A percentile compares a stretch with the other conserved stretches of the same genome.
Conservation (phyloP, 2,797 vertebrate species). For the Alcedo quadribrachys region DNA sequence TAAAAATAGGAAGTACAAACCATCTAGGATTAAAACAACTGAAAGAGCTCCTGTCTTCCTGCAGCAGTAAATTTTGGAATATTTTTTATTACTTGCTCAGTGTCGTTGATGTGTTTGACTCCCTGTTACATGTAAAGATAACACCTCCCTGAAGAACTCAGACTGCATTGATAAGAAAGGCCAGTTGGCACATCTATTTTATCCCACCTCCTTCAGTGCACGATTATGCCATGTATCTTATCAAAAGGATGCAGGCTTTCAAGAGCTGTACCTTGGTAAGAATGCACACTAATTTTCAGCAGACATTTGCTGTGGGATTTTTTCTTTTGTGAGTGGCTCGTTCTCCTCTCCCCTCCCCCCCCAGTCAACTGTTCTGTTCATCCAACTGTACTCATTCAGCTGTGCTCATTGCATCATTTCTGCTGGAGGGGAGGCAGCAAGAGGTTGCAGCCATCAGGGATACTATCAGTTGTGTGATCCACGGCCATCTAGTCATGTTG, state of each 20-base stretch:
- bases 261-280: conserved; percentile 27
- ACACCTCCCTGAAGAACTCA: conserved; percentile 29
- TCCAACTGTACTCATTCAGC: background rate
- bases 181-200: conserved; percentile 27
- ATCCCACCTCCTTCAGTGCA: conserved; percentile 28
- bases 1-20: background rate
- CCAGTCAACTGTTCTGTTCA: background rate
- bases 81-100: conserved; percentile 14
- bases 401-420: conserved; percentile 22
- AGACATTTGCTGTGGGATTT: conserved; percentile 5
- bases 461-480: background rate
- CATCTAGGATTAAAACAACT: background rate
- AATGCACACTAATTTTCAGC: background rate
- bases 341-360: background rate
- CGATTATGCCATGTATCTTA: conserved; percentile 28
- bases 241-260: conserved; percentile 51
- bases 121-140: conserved; percentile 18
- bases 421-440: conserved; percentile 1
- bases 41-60: background rate
- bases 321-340: background rate
- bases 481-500: background rate
- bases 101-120: conserved; percentile 23
- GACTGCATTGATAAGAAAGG: conserved; percentile 19
- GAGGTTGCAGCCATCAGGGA: background rate
- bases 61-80: conserved; percentile 12